phyloP scores from a whole-genome alignment of 2,113 vertebrate genomes.

The Aegithalos caudatus region DNA sequence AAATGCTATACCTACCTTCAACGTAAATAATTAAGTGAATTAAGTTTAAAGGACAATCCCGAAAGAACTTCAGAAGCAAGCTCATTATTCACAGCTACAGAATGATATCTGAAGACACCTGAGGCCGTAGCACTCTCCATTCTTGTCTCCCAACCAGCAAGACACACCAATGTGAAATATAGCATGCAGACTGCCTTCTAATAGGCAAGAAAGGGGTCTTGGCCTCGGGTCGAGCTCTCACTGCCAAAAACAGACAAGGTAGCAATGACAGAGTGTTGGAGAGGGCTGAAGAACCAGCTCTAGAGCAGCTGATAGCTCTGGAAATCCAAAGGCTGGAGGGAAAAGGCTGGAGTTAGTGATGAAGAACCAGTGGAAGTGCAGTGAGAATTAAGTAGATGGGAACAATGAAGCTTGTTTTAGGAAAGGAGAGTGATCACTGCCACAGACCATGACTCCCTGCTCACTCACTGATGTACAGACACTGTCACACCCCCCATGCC shows the following conservation, averaged over 20 bases:
- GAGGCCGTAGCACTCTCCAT: not conserved
- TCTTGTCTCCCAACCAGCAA: not conserved
- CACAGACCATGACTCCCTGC: not conserved
- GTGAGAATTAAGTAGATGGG: not conserved
- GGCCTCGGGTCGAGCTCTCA: not conserved
- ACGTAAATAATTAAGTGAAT: not conserved
- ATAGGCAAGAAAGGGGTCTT: not conserved
- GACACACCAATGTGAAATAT: rapidly evolving
- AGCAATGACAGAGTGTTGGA: not conserved
- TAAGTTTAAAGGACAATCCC: not conserved
- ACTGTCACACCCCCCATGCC: not conserved
- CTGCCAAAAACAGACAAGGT: not conserved
- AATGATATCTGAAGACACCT: not conserved
- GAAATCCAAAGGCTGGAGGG: not conserved
- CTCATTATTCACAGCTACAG: not conserved
- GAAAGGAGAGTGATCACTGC: not conserved
- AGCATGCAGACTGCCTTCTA: not conserved
- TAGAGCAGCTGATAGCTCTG: not conserved
- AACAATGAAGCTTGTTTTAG: not conserved
- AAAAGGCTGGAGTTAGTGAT: not conserved
- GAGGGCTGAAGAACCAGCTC: not conserved
- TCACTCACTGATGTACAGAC: not conserved
- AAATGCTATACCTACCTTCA: not conserved
- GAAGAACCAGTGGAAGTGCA: not conserved
- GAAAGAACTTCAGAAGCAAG: not conserved